Evolutionary conservation across 2,888 invertebrate species (phyloP), one percentile per base, ranked within the genome.

Genomic region (Protula sp.): DNA sequence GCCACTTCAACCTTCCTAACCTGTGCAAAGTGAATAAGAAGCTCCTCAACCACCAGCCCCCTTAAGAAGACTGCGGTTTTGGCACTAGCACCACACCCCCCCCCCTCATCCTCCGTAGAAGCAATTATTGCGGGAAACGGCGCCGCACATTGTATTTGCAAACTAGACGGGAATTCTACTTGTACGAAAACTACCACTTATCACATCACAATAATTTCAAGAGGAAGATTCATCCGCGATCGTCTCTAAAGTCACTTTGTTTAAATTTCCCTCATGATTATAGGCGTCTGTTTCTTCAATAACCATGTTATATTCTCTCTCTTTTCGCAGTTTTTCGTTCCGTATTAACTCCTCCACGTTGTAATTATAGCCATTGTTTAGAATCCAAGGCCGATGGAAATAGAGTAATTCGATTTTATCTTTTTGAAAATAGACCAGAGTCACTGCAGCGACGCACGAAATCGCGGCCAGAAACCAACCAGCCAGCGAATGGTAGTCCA

Each of bases 341-440:
- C 38, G 38, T 38, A 38, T 38, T 19, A 38, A 19, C 19, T 38
- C 38, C 19, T 9, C 38, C 38, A 38, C 38, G 19, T 38, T 38
- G 38, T 38, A 38, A 19, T 38, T 38, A 38, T 38, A 38, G 9
- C 38, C 38, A 38, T 38, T 51, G 52, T 57, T 45, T 1, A 50
- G 28, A 1, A 30, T 26, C 28, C 29, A 30, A 31, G 63, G 61
- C 31, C 54, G 30, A 48, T 55, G 55, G 61, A 65, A 65, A 51
- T 62, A 65, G 4, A 65, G 55, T 24, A 65, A 53, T 45, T 65
- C 65, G n/a, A 65, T 57, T 30, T 65, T 65, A 47, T 64, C 59
- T 48, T 56, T 60, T 55, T 65, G 65, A 3, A 30, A 59, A 51
- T 65, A 65, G 56, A 65, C 61, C 22, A 65, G 57, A n/a, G 61